phyloP scores from a whole-genome alignment of 2,888 invertebrate species.

The Drosophila fulvimacula region DNA sequence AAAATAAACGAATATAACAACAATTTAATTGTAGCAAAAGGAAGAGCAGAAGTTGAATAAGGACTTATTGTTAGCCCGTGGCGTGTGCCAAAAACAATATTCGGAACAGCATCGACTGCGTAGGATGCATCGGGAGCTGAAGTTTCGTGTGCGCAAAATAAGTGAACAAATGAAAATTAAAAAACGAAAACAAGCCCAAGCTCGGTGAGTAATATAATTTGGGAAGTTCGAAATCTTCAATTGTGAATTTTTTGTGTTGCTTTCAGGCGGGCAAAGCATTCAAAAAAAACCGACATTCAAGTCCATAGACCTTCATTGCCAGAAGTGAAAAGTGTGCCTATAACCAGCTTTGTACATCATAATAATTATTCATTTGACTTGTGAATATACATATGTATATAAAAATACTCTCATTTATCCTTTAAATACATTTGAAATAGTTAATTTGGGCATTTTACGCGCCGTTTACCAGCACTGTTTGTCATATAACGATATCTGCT shows the following conservation, averaged over 20 bases:
- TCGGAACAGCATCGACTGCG: constrained; percentile 36
- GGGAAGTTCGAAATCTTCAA: background rate
- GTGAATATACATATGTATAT: constrained; percentile 35
- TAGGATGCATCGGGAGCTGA: constrained; percentile 44
- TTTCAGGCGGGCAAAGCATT: background rate
- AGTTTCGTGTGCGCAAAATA: constrained; percentile 35
- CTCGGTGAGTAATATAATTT: constrained; percentile 17
- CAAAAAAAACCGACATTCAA: background rate
- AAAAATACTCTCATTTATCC: background rate
- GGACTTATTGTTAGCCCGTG: constrained; percentile 33
- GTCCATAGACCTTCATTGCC: background rate
- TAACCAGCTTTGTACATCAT: constrained; percentile 46
- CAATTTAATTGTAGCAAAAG: constrained; percentile 25
- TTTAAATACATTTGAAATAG: constrained; percentile 7
- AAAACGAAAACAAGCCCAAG: background rate
- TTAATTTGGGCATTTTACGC: background rate
- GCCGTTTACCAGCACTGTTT: constrained; percentile 45
- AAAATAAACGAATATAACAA: too few species aligned
- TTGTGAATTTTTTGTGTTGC: background rate
- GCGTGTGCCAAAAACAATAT: constrained; percentile 45
- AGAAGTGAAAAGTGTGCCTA: background rate
- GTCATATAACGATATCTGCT: constrained; percentile 48
- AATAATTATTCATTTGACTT: constrained; percentile 54
- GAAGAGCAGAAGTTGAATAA: constrained; percentile 25
- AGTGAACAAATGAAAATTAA: constrained; percentile 35